Conservation (phyloP, 2,888 invertebrate genomes). For the Cheilosia variabilis region DNA sequence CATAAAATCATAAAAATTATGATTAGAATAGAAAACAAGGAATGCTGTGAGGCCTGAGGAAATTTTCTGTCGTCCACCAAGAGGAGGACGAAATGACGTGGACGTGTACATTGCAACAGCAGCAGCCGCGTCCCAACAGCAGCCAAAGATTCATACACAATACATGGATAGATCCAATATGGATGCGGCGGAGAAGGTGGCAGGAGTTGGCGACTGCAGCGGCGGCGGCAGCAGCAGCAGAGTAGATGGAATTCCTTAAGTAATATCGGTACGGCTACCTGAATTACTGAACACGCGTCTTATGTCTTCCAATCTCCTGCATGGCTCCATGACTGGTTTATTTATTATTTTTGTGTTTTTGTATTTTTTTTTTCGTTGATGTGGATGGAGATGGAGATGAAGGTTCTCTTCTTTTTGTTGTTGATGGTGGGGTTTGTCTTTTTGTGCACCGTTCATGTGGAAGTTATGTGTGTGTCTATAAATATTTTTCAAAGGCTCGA, state of each 20-base stretch:
- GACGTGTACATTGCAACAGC: constrained; percentile 58
- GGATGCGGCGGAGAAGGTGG: constrained; percentile 46
- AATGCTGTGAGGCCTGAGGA: constrained; percentile 45
- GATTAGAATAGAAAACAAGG: constrained; percentile 47
- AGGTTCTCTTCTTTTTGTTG: constrained; percentile 44
- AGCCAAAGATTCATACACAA: constrained; percentile 63
- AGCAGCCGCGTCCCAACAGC: constrained; percentile 23
- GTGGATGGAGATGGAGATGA: constrained; percentile 46
- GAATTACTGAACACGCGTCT: constrained; percentile 81
- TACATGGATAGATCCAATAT: neutral
- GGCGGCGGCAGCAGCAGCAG: constrained; percentile 28
- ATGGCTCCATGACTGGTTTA: constrained; percentile 75
- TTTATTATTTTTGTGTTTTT: constrained; percentile 59
- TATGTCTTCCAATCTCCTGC: constrained; percentile 77
- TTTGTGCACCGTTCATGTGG: constrained; percentile 10
- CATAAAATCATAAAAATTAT: constrained; percentile 67
- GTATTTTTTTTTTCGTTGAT: constrained; percentile 40
- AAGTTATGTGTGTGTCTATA: constrained; percentile 43
- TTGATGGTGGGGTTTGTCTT: constrained; percentile 19
- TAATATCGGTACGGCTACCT: constrained; percentile 79
- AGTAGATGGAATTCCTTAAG: constrained; percentile 77
- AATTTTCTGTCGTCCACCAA: constrained; percentile 21
- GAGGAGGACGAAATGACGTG: constrained; percentile 56
- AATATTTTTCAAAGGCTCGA: constrained; percentile 56
- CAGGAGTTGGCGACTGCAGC: constrained; percentile 5